Evolutionary conservation across 2,797 vertebrate genomes (phyloP).

Genomic region (Pipistrellus pipistrellus): DNA sequence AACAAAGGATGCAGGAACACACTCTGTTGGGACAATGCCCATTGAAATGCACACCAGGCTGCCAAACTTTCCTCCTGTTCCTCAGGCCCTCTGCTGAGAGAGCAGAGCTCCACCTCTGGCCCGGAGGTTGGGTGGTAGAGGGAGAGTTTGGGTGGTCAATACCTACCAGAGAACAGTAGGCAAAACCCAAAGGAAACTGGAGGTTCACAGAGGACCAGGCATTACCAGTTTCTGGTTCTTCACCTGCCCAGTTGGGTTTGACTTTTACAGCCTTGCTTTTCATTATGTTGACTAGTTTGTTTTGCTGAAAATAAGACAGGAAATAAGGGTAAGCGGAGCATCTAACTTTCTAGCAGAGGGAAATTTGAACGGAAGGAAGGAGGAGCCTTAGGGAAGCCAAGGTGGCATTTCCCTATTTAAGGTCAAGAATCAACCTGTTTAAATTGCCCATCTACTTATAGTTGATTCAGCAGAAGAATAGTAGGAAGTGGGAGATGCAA

Average conservation of each 20-base stretch:
- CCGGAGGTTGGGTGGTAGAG: not conserved
- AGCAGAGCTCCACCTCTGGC: not conserved
- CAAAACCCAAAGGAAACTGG: not conserved
- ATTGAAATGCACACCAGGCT: not conserved
- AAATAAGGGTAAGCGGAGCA: not conserved
- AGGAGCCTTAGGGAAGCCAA: not conserved
- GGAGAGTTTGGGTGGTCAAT: no score
- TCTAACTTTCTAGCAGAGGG: not conserved
- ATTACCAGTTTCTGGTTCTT: not conserved
- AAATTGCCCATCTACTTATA: not conserved
- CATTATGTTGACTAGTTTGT: not conserved
- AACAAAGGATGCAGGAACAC: not conserved
- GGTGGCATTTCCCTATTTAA: slow-evolving; percentile 62
- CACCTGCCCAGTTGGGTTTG: not conserved
- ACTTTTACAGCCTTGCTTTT: slow-evolving; percentile 29
- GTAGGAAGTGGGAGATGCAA: slow-evolving; percentile 60
- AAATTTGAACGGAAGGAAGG: slow-evolving; percentile 11
- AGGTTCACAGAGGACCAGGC: not conserved
- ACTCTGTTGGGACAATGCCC: not conserved
- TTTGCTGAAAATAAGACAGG: slow-evolving; percentile 59
- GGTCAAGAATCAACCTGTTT: slow-evolving; percentile 3
- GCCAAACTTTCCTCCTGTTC: not conserved
- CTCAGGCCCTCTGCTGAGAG: not conserved
- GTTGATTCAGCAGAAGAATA: slow-evolving; percentile 55
- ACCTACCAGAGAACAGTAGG: not conserved